A percentile compares a stretch with the other conserved stretches of the same genome.
phyloP scores from a whole-genome alignment of 2,113 vertebrate species.

The Corythoichthys intestinalis region DNA sequence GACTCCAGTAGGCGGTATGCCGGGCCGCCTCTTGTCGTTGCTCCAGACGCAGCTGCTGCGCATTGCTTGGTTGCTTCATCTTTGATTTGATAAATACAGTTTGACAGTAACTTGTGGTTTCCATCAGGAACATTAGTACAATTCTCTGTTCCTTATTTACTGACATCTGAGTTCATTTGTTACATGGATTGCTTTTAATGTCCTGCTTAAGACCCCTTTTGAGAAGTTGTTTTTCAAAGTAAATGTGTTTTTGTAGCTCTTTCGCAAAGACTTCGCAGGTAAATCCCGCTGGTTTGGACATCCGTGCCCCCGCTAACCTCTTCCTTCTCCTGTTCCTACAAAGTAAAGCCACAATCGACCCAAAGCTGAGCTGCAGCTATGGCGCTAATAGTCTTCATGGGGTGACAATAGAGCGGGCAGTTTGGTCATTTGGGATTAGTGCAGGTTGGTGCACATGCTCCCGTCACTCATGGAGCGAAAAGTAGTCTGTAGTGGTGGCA shows the following conservation, averaged over 20 bases:
- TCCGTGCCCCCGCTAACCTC: conserved; percentile 16
- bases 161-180: neutral
- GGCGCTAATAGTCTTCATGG: conserved; percentile 59
- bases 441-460: conserved; percentile 45
- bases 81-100: neutral
- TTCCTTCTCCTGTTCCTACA: conserved; percentile 19
- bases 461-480: conserved; percentile 57
- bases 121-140: neutral
- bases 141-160: neutral
- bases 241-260: neutral
- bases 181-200: neutral
- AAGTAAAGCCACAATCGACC: conserved; percentile 47
- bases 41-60: neutral
- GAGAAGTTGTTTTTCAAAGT: neutral
- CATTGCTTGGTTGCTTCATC: neutral
- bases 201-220: neutral
- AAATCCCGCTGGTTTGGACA: conserved; percentile 14
- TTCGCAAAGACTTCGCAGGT: conserved; percentile 11
- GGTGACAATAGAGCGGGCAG: conserved; percentile 23
- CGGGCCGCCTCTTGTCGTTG: neutral
- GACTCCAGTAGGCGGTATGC: neutral
- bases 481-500: conserved; percentile 32
- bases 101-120: neutral
- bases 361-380: conserved; percentile 49
- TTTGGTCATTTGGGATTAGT: conserved; percentile 53